These are phyloP conservation scores for Catocala fraxini DNA, from an alignment of 2,888 invertebrate species.

Conservation along the genomic window DNA sequence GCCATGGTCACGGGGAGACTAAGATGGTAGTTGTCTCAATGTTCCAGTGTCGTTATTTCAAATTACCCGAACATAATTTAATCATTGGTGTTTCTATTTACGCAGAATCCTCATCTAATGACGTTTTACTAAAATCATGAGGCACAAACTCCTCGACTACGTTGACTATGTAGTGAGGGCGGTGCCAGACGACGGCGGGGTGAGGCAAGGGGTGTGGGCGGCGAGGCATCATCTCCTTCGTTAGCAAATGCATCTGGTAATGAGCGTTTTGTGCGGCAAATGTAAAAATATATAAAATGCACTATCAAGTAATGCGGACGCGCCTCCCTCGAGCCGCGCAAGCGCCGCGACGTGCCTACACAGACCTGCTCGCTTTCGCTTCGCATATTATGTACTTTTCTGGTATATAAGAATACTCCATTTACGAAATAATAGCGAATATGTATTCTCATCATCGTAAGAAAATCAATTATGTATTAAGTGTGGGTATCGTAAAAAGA, in stretches of 20 bases:
- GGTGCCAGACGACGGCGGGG: conserved; percentile 9
- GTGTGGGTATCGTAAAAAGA: too few species aligned
- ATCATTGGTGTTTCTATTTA: too few species aligned
- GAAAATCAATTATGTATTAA: too few species aligned
- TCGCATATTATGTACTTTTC: not conserved
- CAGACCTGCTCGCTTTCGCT: conserved; percentile 12
- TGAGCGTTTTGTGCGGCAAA: conserved; percentile 78
- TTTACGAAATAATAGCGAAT: too few species aligned
- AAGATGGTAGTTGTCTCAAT: too few species aligned
- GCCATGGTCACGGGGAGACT: too few species aligned
- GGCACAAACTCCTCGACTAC: conserved; percentile 11
- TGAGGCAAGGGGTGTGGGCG: conserved; percentile 15
- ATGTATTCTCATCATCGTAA: too few species aligned
- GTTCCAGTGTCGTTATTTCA: too few species aligned
- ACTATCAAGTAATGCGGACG: conserved; percentile 50
- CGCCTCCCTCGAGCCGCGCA: conserved; percentile 18
- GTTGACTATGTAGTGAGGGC: conserved; percentile 1
- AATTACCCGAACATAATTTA: too few species aligned
- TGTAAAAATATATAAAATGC: conserved; percentile 79
- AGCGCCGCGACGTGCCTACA: not conserved
- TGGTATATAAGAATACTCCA: too few species aligned
- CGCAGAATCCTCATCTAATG: too few species aligned
- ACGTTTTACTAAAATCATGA: not conserved
- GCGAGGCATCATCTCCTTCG: conserved; percentile 66
- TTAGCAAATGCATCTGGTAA: conserved; percentile 82